phyloP scores from a whole-genome alignment of 2,113 vertebrate species.

The Tauraco erythrolophus region DNA sequence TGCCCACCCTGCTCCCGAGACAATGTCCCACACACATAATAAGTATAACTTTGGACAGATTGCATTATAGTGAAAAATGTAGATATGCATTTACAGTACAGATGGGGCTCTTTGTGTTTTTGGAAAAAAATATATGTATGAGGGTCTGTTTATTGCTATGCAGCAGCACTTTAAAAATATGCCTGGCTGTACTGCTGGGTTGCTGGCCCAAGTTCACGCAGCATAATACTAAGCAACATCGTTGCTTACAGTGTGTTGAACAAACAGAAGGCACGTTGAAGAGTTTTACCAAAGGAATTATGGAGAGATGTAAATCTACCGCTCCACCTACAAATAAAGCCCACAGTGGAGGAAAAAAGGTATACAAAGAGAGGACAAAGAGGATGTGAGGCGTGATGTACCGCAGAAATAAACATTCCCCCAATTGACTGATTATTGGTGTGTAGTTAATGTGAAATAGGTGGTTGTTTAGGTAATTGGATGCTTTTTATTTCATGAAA shows the following conservation, averaged over 20 bases:
- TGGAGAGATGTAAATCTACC: not conserved
- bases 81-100: not conserved
- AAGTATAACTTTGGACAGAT: slow-evolving; percentile 25
- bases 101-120: slow-evolving; percentile 12
- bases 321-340: not conserved
- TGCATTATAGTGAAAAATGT: slow-evolving; percentile 30
- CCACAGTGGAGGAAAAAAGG: not conserved
- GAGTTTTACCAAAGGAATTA: not conserved
- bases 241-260: not conserved
- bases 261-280: not conserved
- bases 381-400: not conserved
- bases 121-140: not conserved
- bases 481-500: slow-evolving; percentile 68
- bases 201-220: not conserved
- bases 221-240: not conserved
- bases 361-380: not conserved
- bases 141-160: slow-evolving; percentile 4
- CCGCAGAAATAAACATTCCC: slow-evolving; percentile 14
- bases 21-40: not conserved
- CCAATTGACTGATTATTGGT: slow-evolving; percentile 54
- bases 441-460: slow-evolving; percentile 73
- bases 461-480: slow-evolving; percentile 71
- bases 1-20: not conserved
- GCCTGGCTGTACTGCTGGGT: not conserved
- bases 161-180: not conserved